phyloP scores from a whole-genome alignment of 2,797 vertebrate species.

The Danio tinwini region DNA sequence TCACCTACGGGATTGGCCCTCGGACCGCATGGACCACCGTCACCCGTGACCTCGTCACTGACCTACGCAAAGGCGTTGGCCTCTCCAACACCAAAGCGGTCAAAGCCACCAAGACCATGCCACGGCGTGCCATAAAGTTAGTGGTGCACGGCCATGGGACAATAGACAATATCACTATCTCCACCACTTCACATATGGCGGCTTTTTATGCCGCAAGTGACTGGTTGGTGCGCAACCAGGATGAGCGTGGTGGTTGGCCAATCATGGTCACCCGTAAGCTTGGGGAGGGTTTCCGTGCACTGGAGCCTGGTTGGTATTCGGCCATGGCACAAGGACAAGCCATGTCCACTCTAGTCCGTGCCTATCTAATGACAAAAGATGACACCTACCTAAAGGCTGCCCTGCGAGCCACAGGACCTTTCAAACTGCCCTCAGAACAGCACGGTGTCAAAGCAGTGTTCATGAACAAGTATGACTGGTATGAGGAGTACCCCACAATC shows the following conservation, averaged over 20 bases:
- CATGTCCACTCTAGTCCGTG: conserved; percentile 94
- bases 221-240: conserved; percentile 96
- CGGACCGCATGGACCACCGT: conserved; percentile 88
- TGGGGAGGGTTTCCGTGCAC: conserved; percentile 91
- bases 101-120: conserved; percentile 95
- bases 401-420: conserved; percentile 88
- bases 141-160: conserved; percentile 85
- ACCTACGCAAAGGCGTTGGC: conserved; percentile 94
- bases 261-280: conserved; percentile 97
- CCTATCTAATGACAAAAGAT: conserved; percentile 93
- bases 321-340: conserved; percentile 99
- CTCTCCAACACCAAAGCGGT: conserved; percentile 98
- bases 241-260: conserved; percentile 96
- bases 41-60: conserved; percentile 93
- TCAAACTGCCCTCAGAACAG: conserved; percentile 88
- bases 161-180: conserved; percentile 92
- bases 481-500: conserved; percentile 97
- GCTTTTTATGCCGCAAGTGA: conserved; percentile 95
- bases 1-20: conserved; percentile 91
- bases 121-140: conserved; percentile 85
- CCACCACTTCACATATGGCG: conserved; percentile 93
- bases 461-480: conserved; percentile 96
- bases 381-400: conserved; percentile 87
- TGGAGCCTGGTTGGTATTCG: conserved; percentile 98
- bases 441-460: conserved; percentile 94